Base-by-base conservation (phyloP, 2,797 vertebrate genomes). In the Heliangelus exortis region DNA sequence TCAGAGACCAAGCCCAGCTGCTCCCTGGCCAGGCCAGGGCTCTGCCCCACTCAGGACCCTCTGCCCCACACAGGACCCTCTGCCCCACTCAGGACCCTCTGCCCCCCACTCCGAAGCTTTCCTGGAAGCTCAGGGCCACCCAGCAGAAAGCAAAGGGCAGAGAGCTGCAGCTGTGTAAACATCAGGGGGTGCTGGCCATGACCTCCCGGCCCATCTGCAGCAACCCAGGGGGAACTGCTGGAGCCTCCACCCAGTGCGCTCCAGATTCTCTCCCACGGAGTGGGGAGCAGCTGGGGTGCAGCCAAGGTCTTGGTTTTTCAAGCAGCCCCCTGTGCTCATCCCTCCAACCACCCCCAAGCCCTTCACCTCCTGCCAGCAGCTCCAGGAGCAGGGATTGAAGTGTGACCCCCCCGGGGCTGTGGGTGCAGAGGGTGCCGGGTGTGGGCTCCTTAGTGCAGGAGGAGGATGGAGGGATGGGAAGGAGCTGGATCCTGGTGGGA, bases 131-230 rank as follows among this genome's bases (percentile, higher is more conserved):
- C 83, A 59, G 63, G 94, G 90, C 94, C 95, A 93, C 90, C 74
- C 90, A 90, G 90, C 74, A n/a, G 73, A 91, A 68, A 92, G 73
- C 62, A 59, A 74, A 50, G 19, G 48, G 88, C 11, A 3, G 0
- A 12, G 68, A 84, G 58, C 5, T 69, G 55, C 95, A 96, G 88
- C 95, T 96, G 95, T 84, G 12, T n/a, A 95, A 95, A 96, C 54
- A 96, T 87, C 89, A 66, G 89, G 83, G 59, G 33, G 53, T 3
- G 1, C 10, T 23, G 75, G 61, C 71, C 75, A 43, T 36, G 47
- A 43, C 51, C 28, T 90, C 94, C 69, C 90, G 47, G 90, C 12
- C 0, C 73, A 90, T 9, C 72, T 55, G 81, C 3, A 1, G 84
- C 1, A 5, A 12, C 10, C 1, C 0, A 66, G 54, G 75, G 55